phyloP scores from a whole-genome alignment of 1,140 invertebrate genomes.

The Ptiloglossa arizonensis region DNA sequence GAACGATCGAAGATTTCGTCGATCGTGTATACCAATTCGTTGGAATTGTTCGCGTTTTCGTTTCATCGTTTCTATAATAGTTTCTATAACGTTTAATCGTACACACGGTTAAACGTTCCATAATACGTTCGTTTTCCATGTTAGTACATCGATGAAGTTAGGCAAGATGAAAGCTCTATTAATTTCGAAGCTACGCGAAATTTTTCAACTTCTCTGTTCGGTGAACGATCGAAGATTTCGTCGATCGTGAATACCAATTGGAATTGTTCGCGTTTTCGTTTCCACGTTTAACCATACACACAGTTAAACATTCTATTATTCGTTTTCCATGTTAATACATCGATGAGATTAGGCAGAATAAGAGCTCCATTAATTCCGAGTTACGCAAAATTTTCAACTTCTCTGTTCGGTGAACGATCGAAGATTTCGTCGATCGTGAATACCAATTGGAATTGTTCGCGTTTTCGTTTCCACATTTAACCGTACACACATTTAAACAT shows the following conservation, averaged over 20 bases:
- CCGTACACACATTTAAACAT: too few relatives aligned
- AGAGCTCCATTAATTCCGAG: slow-evolving; percentile 3
- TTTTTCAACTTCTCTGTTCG: background rate
- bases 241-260: too few relatives aligned
- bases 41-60: background rate
- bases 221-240: background rate
- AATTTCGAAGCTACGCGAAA: background rate
- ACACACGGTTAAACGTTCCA: too few relatives aligned
- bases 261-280: background rate
- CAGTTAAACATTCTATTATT: too few relatives aligned
- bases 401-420: background rate
- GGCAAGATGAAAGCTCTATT: background rate
- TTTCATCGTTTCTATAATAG: too few relatives aligned
- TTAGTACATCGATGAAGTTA: too few relatives aligned
- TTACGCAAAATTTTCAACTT: background rate
- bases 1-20: background rate
- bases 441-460: background rate
- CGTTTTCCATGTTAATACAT: background rate
- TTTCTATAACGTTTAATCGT: too few relatives aligned
- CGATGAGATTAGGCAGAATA: too few relatives aligned
- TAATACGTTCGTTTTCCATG: background rate
- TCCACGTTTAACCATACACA: too few relatives aligned
- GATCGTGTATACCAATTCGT: too few relatives aligned
- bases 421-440: too few relatives aligned
- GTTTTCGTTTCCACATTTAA: too few relatives aligned